phyloP scores from a whole-genome alignment of 2,113 vertebrate genomes.

The Prietella phreatophila region DNA sequence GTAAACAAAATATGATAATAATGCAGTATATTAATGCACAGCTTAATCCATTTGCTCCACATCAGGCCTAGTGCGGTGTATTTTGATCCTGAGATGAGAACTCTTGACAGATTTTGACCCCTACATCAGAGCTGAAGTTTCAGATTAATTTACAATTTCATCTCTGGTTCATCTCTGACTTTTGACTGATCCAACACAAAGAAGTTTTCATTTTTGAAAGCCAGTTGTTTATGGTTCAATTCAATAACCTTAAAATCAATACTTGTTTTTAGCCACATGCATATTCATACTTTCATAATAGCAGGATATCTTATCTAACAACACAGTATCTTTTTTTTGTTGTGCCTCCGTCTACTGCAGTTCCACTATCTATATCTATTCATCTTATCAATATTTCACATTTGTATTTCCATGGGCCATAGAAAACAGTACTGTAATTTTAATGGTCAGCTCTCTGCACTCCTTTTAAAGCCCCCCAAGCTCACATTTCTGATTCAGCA shows the following conservation, averaged over 20 bases:
- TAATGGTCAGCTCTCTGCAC: conserved; percentile 32
- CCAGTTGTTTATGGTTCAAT: background rate
- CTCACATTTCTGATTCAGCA: conserved; percentile 9
- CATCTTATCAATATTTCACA: conserved; percentile 35
- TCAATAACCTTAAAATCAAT: background rate
- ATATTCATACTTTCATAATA: background rate
- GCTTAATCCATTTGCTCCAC: background rate
- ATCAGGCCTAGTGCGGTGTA: background rate
- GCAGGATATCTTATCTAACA: background rate
- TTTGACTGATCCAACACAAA: background rate
- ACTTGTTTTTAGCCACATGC: background rate
- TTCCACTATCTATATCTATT: conserved; percentile 32
- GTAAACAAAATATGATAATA: background rate
- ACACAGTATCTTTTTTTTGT: background rate
- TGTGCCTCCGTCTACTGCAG: background rate
- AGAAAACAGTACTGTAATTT: conserved; percentile 31
- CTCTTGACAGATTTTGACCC: background rate
- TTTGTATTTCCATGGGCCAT: conserved; percentile 16
- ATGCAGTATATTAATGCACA: background rate
- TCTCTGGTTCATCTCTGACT: background rate
- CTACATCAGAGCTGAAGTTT: background rate
- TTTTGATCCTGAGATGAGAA: background rate
- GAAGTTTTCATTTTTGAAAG: background rate
- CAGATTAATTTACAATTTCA: background rate
- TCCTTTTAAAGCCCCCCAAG: background rate